phyloP scores from a whole-genome alignment of 2,113 vertebrate genomes.

The Pseudois nayaur region DNA sequence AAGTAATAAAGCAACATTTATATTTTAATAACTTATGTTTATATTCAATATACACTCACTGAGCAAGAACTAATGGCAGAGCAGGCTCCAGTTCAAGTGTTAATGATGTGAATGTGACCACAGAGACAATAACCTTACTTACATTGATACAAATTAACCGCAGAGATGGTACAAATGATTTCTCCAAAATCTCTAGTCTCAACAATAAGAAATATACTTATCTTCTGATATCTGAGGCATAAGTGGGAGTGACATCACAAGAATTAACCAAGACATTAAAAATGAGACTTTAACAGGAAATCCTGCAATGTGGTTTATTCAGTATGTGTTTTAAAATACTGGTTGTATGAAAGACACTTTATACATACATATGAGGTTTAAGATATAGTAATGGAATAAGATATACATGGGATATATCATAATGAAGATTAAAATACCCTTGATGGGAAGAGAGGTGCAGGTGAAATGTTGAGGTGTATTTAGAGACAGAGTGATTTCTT shows the following conservation, averaged over 20 bases:
- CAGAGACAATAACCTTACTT: background rate
- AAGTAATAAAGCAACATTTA: background rate
- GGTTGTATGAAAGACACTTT: background rate
- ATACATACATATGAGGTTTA: background rate
- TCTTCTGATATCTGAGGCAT: background rate
- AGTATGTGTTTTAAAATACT: background rate
- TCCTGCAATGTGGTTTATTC: background rate
- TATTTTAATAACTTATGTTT: background rate
- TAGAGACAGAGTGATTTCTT: background rate
- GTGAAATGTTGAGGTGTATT: background rate
- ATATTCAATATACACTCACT: background rate
- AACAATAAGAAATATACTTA: background rate
- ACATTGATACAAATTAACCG: accelerated
- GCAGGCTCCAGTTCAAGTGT: background rate
- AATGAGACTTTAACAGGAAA: background rate
- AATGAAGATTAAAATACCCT: background rate
- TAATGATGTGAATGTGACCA: background rate
- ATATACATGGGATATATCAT: background rate
- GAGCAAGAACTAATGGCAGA: background rate
- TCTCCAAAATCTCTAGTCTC: background rate
- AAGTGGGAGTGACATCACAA: background rate
- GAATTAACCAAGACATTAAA: background rate
- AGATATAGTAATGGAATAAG: background rate
- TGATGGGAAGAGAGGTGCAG: background rate
- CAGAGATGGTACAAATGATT: background rate